Percentiles rank a stretch among this genome's conserved stretches.
These are phyloP conservation scores for Selenia dentaria DNA, from an alignment of 2,888 invertebrate genomes.

Conservation along the genomic window DNA sequence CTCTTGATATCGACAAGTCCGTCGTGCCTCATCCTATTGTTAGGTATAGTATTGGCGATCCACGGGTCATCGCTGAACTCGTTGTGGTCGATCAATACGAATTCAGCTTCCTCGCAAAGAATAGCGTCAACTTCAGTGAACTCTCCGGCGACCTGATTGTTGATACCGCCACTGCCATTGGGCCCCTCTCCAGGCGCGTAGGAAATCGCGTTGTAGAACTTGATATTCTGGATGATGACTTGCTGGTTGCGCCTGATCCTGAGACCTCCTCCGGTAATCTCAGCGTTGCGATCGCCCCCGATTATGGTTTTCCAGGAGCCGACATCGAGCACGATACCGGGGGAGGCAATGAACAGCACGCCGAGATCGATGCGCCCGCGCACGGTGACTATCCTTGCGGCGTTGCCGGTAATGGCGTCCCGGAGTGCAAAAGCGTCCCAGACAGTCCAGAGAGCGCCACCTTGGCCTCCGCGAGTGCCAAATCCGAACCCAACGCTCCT, in stretches of 20 bases:
- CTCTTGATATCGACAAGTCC: slow-evolving; percentile 28
- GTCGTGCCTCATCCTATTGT: slow-evolving; percentile 24
- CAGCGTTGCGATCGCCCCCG: slow-evolving; percentile 7
- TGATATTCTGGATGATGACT: slow-evolving; percentile 27
- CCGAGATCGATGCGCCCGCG: neutral
- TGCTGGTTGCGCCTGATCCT: slow-evolving; percentile 14
- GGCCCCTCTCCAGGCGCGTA: slow-evolving; percentile 25
- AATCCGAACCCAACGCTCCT: neutral
- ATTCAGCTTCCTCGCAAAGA: slow-evolving; percentile 1
- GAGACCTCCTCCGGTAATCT: slow-evolving; percentile 26
- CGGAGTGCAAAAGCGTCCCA: neutral
- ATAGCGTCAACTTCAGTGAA: slow-evolving; percentile 27
- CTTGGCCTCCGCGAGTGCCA: neutral
- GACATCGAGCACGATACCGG: neutral
- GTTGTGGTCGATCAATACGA: slow-evolving; percentile 29
- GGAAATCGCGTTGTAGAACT: slow-evolving; percentile 26
- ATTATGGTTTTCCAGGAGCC: neutral
- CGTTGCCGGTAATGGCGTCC: neutral
- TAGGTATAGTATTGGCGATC: slow-evolving; percentile 15
- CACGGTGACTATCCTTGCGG: neutral
- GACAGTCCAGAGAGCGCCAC: neutral
- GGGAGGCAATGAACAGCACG: neutral
- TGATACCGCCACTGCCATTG: slow-evolving; percentile 21
- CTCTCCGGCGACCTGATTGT: neutral
- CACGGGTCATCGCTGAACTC: slow-evolving; percentile 31